Evolutionary conservation across 1,140 invertebrate species (phyloP).

Genomic region (Rhagoletis zephyria): DNA sequence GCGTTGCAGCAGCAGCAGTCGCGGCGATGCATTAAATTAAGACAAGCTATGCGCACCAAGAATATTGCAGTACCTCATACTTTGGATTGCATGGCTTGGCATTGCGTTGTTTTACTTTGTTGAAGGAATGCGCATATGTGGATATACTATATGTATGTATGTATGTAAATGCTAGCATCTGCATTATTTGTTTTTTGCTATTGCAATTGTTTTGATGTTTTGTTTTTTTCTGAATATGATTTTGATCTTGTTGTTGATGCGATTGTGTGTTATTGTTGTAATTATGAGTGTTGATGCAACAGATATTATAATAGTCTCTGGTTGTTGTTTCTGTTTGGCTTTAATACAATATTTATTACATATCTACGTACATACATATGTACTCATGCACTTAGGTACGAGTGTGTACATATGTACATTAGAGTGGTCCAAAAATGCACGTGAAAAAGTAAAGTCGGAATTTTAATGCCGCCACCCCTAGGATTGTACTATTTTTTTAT

Average conservation of each 20-base stretch:
- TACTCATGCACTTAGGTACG: background rate
- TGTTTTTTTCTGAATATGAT: background rate
- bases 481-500: too few species aligned
- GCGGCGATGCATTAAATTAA: background rate
- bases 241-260: slow-evolving; percentile 34
- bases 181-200: slow-evolving; percentile 10
- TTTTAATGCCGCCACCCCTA: too few species aligned
- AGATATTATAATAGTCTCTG: background rate
- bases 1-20: background rate
- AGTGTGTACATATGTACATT: background rate
- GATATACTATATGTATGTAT: background rate
- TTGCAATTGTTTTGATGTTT: background rate
- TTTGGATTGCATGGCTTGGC: background rate
- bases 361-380: too few species aligned
- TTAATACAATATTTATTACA: background rate
- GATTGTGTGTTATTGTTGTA: background rate
- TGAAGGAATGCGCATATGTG: background rate
- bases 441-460: too few species aligned
- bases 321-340: background rate
- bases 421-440: too few species aligned
- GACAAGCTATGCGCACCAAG: background rate
- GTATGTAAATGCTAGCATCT: background rate
- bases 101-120: background rate
- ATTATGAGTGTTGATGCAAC: slow-evolving; percentile 33
- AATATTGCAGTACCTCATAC: background rate